Conservation (phyloP, 2,888 invertebrate species). For the Nomada lathburiana region DNA sequence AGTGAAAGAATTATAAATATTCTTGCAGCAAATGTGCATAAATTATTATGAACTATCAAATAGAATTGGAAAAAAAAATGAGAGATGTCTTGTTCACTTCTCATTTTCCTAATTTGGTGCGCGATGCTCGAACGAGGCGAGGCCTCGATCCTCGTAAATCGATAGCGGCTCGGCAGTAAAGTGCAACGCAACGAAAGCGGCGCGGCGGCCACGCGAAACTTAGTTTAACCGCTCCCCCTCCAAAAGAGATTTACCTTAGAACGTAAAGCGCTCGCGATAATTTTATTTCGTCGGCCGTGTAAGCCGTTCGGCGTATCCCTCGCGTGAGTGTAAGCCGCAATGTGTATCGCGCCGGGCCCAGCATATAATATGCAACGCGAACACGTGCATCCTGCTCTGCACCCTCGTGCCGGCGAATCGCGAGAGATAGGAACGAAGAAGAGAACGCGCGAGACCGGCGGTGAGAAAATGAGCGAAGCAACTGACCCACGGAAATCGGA, state of each 20-base stretch:
- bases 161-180: slow-evolving; percentile 28
- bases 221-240: slow-evolving; percentile 39
- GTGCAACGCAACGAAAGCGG: slow-evolving; percentile 28
- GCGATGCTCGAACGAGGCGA: neutral
- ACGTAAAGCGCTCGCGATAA: slow-evolving; percentile 54
- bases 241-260: slow-evolving; percentile 55
- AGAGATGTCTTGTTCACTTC: neutral
- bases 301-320: slow-evolving; percentile 46
- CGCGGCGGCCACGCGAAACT: slow-evolving; percentile 29
- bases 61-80: too few relatives aligned
- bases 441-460: neutral
- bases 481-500: slow-evolving; percentile 17
- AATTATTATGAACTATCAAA: neutral
- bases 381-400: slow-evolving; percentile 49
- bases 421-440: slow-evolving; percentile 18
- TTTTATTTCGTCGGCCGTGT: slow-evolving; percentile 63
- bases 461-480: neutral
- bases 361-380: slow-evolving; percentile 59
- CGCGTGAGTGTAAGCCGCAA: slow-evolving; percentile 57
- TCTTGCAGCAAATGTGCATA: neutral
- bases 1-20: neutral
- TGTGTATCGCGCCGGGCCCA: slow-evolving; percentile 36
- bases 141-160: slow-evolving; percentile 45
- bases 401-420: slow-evolving; percentile 22
- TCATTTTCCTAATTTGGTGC: slow-evolving; percentile 5